phyloP scores from a whole-genome alignment of 53 echinoderm and acorn worm genomes.

The Mesocentrotus franciscanus region DNA sequence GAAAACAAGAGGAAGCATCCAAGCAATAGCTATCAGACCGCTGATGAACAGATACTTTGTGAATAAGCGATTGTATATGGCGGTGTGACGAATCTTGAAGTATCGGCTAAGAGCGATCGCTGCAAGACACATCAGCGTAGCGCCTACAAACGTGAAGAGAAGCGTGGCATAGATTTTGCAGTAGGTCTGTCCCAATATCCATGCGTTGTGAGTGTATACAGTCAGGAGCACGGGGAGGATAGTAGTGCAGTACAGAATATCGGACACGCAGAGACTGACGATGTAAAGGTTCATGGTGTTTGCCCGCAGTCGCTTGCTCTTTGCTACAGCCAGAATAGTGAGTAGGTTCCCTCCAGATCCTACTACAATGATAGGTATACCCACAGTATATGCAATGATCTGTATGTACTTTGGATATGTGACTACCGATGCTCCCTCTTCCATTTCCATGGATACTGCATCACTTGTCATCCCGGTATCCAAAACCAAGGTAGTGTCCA shows the following conservation, averaged over 20 bases:
- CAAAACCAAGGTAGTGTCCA: neutral
- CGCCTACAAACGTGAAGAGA: conserved; percentile 75
- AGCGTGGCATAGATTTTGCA: conserved; percentile 71
- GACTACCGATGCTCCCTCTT: neutral
- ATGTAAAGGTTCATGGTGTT: conserved; percentile 72
- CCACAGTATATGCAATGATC: conserved; percentile 59
- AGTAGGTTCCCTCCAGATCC: conserved; percentile 69
- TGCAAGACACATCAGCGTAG: conserved; percentile 70
- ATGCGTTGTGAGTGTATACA: conserved; percentile 65
- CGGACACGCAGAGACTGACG: conserved; percentile 73
- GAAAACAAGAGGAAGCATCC: conserved; percentile 68
- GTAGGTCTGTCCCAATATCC: conserved; percentile 68
- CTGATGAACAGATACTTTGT: conserved; percentile 60
- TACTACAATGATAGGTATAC: conserved; percentile 66
- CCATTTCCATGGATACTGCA: neutral
- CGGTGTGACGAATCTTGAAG: conserved; percentile 71
- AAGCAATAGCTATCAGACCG: conserved; percentile 60
- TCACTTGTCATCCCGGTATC: conserved; percentile 36
- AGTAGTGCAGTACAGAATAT: conserved; percentile 71
- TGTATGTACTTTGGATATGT: conserved; percentile 68
- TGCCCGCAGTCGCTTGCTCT: conserved; percentile 68
- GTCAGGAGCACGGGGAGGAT: conserved; percentile 72
- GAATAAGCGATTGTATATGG: conserved; percentile 66
- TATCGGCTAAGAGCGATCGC: conserved; percentile 74
- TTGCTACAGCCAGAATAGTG: conserved; percentile 70